Evolutionary conservation across 1,140 invertebrate genomes (phyloP), one percentile per base, ranked within the genome.

Genomic region (Dufourea novaeangliae): DNA sequence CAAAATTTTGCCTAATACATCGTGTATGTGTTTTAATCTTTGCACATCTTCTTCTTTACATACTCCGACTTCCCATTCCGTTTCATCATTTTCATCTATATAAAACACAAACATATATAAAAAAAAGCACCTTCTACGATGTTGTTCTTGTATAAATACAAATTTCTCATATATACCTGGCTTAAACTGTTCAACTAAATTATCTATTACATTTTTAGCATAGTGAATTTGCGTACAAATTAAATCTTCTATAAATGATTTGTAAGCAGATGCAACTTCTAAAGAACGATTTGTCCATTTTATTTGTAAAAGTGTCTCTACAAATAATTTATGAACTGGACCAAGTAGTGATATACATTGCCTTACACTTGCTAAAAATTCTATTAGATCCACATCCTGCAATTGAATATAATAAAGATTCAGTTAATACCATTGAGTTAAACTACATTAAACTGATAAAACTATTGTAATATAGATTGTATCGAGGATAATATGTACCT

Each of bases 221-320:
- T 95, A 94, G 86, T 94, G 93, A 80, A 93, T 94, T 69, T 95
- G 94, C 22, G 94, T 93, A 70, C 94, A 93, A 73, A 95, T 91
- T 70, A 96, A 89, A 90, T 95, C 94, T 64, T 94, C 88, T 25
- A 95, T 82, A 86, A 96, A 95, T 62, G 92, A 92, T 80, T 94
- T 93, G 85, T 94, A 96, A 52, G 93, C 92, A 57, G 88, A 82
- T 20, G 93, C 91, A 25, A 93, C 91, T 75, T 93, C 90, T n/a
- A 79, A 25, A 56, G 87, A 90, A 32, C 93, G 84, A 56, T 92
- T 91, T 3, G 86, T 91, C 95, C 95, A 96, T 83, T 92, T 90
- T 25, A 95, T 84, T n/a, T 93, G 93, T 14, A 95, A 83, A 57
- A 96, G 76, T 22, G 93, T 93, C 89, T 95, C 94, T n/a, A 95